These are phyloP conservation scores for Characodon lateralis DNA, from an alignment of 2,797 vertebrate genomes.

Conservation along the genomic window DNA sequence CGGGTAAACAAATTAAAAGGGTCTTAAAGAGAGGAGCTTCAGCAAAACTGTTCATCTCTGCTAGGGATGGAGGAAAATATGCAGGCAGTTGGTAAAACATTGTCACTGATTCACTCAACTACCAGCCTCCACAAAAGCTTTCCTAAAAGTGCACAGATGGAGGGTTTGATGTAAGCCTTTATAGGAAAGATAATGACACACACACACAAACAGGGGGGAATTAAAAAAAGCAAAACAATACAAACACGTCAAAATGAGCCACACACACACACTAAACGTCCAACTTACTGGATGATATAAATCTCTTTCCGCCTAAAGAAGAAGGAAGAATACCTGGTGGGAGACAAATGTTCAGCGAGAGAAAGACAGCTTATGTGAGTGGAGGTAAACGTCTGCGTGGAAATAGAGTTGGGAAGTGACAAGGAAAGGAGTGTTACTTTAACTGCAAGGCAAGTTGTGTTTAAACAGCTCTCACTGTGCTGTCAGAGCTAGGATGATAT, in stretches of 20 bases:
- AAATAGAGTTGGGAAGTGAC: constrained; percentile 20
- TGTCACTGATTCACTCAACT: constrained; percentile 22
- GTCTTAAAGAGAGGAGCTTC: constrained; percentile 40
- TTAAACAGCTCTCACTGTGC: constrained; percentile 12
- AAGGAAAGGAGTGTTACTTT: constrained; percentile 21
- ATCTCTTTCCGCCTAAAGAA: constrained; percentile 99
- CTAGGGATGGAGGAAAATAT: constrained; percentile 29
- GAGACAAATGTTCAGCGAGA: constrained; percentile 79
- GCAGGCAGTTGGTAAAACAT: constrained; percentile 29
- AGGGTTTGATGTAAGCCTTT: constrained; percentile 16
- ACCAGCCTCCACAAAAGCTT: constrained; percentile 13
- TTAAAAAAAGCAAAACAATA: not conserved
- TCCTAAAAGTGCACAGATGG: constrained; percentile 22
- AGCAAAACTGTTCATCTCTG: constrained; percentile 27
- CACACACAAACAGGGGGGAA: not conserved
- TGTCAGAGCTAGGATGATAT: constrained; percentile 6
- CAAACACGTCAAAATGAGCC: constrained; percentile 23
- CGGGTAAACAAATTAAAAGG: constrained; percentile 63
- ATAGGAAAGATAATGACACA: constrained; percentile 22
- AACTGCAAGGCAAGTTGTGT: constrained; percentile 2
- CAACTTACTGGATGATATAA: constrained; percentile 99
- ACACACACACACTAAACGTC: constrained; percentile 21
- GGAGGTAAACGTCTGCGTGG: constrained; percentile 20
- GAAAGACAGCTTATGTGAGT: constrained; percentile 62
- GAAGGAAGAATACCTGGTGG: constrained; percentile 98